phyloP scores from a whole-genome alignment of 1,140 invertebrate species.

The Drosophila azteca region DNA sequence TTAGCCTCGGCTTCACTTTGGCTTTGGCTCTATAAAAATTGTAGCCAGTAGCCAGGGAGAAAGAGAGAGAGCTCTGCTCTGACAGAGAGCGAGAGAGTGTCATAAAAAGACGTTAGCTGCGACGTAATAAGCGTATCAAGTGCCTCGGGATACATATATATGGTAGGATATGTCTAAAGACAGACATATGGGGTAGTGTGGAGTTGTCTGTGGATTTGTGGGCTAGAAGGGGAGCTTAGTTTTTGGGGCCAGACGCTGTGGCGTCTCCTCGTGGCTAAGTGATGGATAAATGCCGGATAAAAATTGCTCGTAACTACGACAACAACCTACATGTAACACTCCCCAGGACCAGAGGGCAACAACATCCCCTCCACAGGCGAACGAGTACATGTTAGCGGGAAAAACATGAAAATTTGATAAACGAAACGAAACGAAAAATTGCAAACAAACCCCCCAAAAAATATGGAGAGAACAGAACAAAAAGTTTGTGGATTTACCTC shows the following conservation, averaged over 20 bases:
- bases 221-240: slow-evolving; percentile 40
- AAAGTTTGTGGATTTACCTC: slow-evolving; percentile 58
- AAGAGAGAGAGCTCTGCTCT: slow-evolving; percentile 13
- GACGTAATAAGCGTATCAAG: slow-evolving; percentile 81
- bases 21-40: slow-evolving; percentile 63
- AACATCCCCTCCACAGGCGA: neutral
- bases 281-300: slow-evolving; percentile 80
- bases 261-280: slow-evolving; percentile 69
- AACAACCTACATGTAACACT: slow-evolving; percentile 32
- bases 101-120: slow-evolving; percentile 70
- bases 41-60: slow-evolving; percentile 26
- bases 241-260: slow-evolving; percentile 45
- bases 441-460: slow-evolving; percentile 41
- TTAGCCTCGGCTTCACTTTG: slow-evolving; percentile 1
- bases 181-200: slow-evolving; percentile 12
- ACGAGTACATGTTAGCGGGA: neutral
- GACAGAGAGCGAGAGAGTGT: slow-evolving; percentile 33
- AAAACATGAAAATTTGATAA: slow-evolving; percentile 81
- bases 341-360: slow-evolving; percentile 15
- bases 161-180: neutral
- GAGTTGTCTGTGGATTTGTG: slow-evolving; percentile 7
- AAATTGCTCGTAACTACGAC: slow-evolving; percentile 75
- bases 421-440: slow-evolving; percentile 71
- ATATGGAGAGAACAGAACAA: slow-evolving; percentile 31
- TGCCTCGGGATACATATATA: slow-evolving; percentile 44